phyloP scores from a whole-genome alignment of 2,113 vertebrate species.

The Smithornis capensis region DNA sequence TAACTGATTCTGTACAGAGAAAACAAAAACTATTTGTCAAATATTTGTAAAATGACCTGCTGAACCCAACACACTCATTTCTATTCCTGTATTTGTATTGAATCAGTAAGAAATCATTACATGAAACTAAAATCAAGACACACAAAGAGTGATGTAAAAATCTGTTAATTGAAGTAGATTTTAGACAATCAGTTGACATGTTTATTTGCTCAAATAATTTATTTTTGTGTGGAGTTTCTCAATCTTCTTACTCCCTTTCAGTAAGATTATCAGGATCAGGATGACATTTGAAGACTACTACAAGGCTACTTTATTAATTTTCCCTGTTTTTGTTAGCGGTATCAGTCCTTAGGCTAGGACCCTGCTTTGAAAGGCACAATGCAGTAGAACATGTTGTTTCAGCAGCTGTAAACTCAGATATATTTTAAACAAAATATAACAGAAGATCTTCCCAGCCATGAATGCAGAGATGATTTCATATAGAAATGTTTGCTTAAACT shows the following conservation, averaged over 20 bases:
- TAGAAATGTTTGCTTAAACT: neutral
- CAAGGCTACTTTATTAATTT: neutral
- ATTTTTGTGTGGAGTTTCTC: neutral
- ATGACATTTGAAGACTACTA: neutral
- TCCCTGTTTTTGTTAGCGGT: neutral
- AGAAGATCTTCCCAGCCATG: neutral
- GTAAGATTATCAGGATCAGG: neutral
- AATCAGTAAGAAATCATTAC: neutral
- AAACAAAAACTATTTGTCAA: neutral
- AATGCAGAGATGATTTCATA: neutral
- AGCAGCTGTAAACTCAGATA: rapidly evolving
- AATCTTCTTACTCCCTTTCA: neutral
- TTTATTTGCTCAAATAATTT: neutral
- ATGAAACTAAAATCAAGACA: neutral
- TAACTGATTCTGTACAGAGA: neutral
- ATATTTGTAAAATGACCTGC: neutral
- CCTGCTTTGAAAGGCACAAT: neutral
- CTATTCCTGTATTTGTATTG: neutral
- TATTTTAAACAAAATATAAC: neutral
- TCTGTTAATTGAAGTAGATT: neutral
- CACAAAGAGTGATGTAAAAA: neutral
- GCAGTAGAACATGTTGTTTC: neutral
- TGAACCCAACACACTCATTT: neutral
- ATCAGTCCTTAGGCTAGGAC: neutral
- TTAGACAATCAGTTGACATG: neutral